Evolutionary conservation across 2,888 invertebrate species (phyloP), one percentile per base, ranked within the genome.

Genomic region (Operophtera brumata): DNA sequence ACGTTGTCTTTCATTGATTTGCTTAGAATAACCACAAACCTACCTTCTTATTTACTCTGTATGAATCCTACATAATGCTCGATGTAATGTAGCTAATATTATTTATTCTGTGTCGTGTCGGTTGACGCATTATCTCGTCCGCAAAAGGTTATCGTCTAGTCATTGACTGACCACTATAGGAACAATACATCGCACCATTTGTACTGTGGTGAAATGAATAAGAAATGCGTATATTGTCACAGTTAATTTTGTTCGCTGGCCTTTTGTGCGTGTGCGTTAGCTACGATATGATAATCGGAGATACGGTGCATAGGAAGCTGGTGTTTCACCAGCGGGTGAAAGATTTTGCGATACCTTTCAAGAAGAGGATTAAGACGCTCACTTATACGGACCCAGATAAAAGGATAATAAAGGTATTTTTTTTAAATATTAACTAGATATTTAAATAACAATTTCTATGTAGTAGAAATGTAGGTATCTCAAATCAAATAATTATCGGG

Each of bases 281-380:
- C 54, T 78, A 67, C 74, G 89, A 90, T 62, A 90, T 90, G 90
- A 84, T 89, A 54, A 68, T 83, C 13, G 89, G 89, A 41, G 89
- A 90, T 60, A 87, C 82, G 1, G 86, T 90, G 61, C 89, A 87
- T 61, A 78, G 84, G 59, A 90, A 90, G 72, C 87, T 90, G 89
- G 84, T 90, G 53, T 89, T 86, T 65, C 89, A 90, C 55, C 84
- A 89, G 61, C 82, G 90, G 64, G 76, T 89, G 25, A 90, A 90
- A 66, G 86, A 88, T 47, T 86, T 87, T 30, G 89, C 89, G 14
- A 85, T 90, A 75, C 89, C 89, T 0, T 90, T 90, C 62, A 87
- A 82, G 73, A 90, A 90, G 66, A 77, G 87, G 56, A 82, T 90
- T 6, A 82, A 85, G 64, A 75, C 69, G 32, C 71, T 89, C 45